Evolutionary conservation across 2,113 vertebrate genomes (phyloP).

Genomic region (Empidonax traillii): DNA sequence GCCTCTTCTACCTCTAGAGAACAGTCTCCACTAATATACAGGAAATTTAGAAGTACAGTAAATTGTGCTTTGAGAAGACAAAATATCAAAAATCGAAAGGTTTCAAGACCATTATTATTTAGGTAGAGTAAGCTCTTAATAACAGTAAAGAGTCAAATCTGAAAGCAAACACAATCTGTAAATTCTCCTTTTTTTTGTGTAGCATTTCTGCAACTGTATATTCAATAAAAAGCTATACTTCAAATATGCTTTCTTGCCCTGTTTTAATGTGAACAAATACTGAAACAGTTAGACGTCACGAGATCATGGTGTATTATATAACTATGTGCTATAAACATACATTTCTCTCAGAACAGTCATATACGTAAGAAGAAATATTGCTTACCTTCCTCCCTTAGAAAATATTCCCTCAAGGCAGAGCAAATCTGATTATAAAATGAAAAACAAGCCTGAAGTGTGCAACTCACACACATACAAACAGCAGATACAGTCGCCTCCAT

Average conservation of each 20-base stretch:
- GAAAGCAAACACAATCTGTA: not conserved
- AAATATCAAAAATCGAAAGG: not conserved
- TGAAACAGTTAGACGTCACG: not conserved
- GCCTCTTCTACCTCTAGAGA: not conserved
- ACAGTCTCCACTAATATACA: not conserved
- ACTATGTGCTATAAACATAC: not conserved
- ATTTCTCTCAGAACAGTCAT: not conserved
- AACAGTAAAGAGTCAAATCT: not conserved
- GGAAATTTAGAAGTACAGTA: not conserved
- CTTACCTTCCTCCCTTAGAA: constrained; percentile 60
- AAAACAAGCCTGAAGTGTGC: not conserved
- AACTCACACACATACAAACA: not conserved
- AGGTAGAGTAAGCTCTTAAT: not conserved
- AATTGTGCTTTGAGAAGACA: not conserved
- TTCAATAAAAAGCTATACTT: not conserved
- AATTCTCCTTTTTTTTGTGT: not conserved
- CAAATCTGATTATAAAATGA: not conserved
- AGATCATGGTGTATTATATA: not conserved
- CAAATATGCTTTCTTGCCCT: not conserved
- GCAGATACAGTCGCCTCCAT: not conserved
- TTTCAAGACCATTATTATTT: not conserved
- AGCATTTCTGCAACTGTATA: not conserved
- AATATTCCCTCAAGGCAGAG: not conserved
- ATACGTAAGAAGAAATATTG: constrained; percentile 19
- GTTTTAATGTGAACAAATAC: not conserved